A percentile compares a stretch with the other conserved stretches of the same genome.
These are phyloP conservation scores for Zapus hudsonius DNA, from an alignment of 2,113 vertebrate genomes.

Conservation along the genomic window DNA sequence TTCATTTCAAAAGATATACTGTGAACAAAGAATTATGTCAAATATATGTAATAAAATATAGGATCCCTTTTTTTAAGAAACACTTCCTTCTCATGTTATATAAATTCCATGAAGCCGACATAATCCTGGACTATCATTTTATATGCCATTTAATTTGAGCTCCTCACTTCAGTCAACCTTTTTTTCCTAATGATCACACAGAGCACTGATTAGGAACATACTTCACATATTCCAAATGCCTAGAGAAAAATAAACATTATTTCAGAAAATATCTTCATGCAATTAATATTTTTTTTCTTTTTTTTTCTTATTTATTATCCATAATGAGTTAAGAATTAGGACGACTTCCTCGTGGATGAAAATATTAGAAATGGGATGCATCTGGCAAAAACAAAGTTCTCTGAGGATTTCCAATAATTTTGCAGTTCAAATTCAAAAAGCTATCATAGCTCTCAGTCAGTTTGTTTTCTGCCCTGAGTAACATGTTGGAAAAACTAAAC, in stretches of 20 bases:
- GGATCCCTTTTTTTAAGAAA: not conserved
- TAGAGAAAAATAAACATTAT: not conserved
- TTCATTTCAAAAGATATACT: not conserved
- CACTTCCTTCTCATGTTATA: slow-evolving; percentile 8
- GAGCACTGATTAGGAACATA: not conserved
- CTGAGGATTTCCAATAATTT: slow-evolving; percentile 62
- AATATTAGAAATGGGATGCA: not conserved
- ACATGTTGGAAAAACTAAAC: not conserved
- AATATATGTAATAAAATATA: not conserved
- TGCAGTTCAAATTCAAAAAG: slow-evolving; percentile 47
- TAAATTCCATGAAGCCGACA: not conserved
- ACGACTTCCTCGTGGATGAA: not conserved
- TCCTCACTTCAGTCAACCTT: not conserved
- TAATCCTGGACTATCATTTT: not conserved
- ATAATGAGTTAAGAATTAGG: too few species aligned
- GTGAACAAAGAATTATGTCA: not conserved
- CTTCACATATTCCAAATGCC: not conserved
- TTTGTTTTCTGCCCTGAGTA: not conserved
- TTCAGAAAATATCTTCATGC: not conserved
- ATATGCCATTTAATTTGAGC: not conserved
- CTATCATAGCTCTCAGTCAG: slow-evolving; percentile 32
- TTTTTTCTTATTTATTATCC: too few species aligned
- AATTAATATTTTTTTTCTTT: slow-evolving; percentile 31
- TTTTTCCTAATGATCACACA: not conserved
- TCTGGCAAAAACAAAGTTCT: not conserved